A percentile compares a stretch with the other conserved stretches of the same genome.
Conservation (phyloP, 2,888 invertebrate genomes). For the Panopea generosa region DNA sequence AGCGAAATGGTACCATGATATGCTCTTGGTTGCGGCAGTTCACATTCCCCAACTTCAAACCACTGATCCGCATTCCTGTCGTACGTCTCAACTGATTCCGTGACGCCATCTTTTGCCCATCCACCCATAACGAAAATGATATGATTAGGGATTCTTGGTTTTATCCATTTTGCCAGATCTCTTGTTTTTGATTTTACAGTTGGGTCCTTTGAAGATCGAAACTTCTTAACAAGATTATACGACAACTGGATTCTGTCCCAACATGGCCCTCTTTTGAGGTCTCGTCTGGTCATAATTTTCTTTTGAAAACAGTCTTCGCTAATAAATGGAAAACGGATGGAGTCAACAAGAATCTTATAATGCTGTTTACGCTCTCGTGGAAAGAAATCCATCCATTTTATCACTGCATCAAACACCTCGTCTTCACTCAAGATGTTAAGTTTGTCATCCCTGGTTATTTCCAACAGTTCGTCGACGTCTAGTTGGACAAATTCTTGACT, state of each 20-base stretch:
- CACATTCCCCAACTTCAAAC: slow-evolving; percentile 88
- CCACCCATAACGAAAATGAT: slow-evolving; percentile 94
- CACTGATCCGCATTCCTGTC: slow-evolving; percentile 89
- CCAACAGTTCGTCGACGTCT: slow-evolving; percentile 83
- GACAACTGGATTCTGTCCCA: slow-evolving; percentile 51
- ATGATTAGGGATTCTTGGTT: slow-evolving; percentile 93
- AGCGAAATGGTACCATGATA: slow-evolving; percentile 90
- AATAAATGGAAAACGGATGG: slow-evolving; percentile 70
- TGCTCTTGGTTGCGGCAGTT: slow-evolving; percentile 90
- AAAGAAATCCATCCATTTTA: slow-evolving; percentile 89
- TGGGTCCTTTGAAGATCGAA: slow-evolving; percentile 41
- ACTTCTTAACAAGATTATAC: slow-evolving; percentile 50
- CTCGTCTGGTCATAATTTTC: slow-evolving; percentile 40
- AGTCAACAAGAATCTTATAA: slow-evolving; percentile 88
- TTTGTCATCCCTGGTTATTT: slow-evolving; percentile 87
- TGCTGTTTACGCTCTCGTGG: slow-evolving; percentile 90
- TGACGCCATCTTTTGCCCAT: slow-evolving; percentile 90
- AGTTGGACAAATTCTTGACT: slow-evolving; percentile 85
- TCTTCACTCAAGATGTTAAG: slow-evolving; percentile 90
- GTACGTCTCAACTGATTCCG: slow-evolving; percentile 85
- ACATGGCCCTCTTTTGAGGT: slow-evolving; percentile 46
- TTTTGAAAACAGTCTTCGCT: slow-evolving; percentile 58
- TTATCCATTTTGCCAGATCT: slow-evolving; percentile 43
- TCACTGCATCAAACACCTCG: slow-evolving; percentile 69
- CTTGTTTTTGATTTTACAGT: slow-evolving; percentile 19